Percentiles rank a stretch among this genome's conserved stretches.
phyloP scores from a whole-genome alignment of 2,888 invertebrate species.

The Cylloceria caligata region DNA sequence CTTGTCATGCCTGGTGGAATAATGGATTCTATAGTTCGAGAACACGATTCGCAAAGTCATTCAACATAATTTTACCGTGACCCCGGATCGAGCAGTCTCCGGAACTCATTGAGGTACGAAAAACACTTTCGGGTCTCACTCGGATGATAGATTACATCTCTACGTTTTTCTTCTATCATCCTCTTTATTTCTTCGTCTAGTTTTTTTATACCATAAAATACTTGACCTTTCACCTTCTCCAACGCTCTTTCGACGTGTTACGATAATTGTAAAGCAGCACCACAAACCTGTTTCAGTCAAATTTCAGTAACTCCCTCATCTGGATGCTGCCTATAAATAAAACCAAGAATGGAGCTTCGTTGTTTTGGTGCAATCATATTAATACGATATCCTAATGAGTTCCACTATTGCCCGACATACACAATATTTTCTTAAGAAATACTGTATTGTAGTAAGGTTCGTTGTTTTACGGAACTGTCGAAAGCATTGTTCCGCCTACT shows the following conservation, averaged over 20 bases:
- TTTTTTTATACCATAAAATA: slow-evolving; percentile 11
- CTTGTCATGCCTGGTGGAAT: slow-evolving; percentile 57
- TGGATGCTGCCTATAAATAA: too few species aligned
- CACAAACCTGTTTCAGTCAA: too few species aligned
- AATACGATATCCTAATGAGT: too few species aligned
- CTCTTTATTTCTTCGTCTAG: slow-evolving; percentile 17
- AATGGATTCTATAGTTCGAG: slow-evolving; percentile 40
- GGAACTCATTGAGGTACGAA: slow-evolving; percentile 55
- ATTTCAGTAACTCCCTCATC: too few species aligned
- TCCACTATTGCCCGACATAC: too few species aligned
- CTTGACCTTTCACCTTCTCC: slow-evolving; percentile 24
- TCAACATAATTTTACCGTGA: slow-evolving; percentile 55
- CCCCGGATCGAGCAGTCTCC: slow-evolving; percentile 53
- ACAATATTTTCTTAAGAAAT: too few species aligned
- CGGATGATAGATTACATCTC: slow-evolving; percentile 61
- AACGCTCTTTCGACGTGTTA: slow-evolving; percentile 1
- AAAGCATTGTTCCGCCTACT: too few species aligned
- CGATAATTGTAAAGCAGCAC: too few species aligned
- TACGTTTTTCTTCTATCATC: slow-evolving; percentile 4
- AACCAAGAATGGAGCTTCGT: too few species aligned
- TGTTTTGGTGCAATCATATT: too few species aligned
- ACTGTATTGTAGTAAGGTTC: too few species aligned
- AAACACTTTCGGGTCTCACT: slow-evolving; percentile 59
- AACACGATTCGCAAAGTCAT: slow-evolving; percentile 57
- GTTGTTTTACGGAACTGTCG: too few species aligned